phyloP scores from a whole-genome alignment of 2,797 vertebrate species.

The Limnodromus scolopaceus region DNA sequence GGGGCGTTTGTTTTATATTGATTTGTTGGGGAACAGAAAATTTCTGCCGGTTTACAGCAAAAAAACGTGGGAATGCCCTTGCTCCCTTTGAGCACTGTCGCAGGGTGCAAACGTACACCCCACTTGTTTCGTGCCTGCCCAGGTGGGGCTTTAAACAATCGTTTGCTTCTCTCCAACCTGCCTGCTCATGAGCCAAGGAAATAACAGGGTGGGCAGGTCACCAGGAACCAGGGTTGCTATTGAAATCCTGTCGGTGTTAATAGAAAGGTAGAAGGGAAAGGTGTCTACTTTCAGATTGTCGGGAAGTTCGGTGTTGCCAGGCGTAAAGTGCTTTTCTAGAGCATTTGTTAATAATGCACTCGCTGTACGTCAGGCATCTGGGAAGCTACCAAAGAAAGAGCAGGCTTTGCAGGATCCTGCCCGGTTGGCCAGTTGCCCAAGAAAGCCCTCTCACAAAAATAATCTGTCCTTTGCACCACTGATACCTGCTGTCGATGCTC shows the following conservation, averaged over 20 bases:
- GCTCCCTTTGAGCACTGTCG: background rate
- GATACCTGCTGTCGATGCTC: background rate
- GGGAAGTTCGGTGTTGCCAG: background rate
- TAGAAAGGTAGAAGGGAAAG: background rate
- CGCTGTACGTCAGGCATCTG: accelerated
- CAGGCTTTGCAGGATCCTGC: background rate
- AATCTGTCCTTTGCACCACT: background rate
- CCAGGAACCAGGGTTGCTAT: background rate
- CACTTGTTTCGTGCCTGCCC: background rate
- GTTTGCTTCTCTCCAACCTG: background rate
- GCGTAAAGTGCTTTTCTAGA: background rate
- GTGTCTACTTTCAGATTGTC: background rate
- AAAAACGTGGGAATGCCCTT: background rate
- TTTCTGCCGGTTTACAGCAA: background rate
- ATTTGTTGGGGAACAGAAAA: background rate
- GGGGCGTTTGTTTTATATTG: background rate
- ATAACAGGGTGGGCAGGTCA: background rate
- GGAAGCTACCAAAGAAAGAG: background rate
- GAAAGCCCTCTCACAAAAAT: background rate
- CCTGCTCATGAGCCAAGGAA: background rate
- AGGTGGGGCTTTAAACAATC: background rate
- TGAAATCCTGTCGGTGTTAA: background rate
- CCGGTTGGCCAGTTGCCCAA: background rate
- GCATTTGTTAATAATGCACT: background rate
- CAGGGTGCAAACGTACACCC: background rate